Conservation (phyloP, 2,113 vertebrate genomes). For the Hepsetus odoe region DNA sequence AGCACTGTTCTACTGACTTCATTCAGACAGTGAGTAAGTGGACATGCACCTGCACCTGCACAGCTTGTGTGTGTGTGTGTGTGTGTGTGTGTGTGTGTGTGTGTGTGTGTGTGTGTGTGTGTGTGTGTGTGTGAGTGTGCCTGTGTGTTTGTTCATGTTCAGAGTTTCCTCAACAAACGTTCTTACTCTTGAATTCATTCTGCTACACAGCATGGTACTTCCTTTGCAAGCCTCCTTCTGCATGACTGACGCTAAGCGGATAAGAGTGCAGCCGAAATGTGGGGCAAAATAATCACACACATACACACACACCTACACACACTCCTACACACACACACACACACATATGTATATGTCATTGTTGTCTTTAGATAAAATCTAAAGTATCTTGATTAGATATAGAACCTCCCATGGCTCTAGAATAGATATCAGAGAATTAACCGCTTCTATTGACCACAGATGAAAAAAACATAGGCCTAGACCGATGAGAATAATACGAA, state of each 20-base stretch:
- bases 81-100: constrained; percentile 21
- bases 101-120: constrained; percentile 23
- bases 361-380: too few relatives aligned
- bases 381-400: too few relatives aligned
- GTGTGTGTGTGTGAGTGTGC: constrained; percentile 4
- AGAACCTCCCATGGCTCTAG: too few relatives aligned
- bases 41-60: background rate
- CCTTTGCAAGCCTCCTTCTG: constrained; percentile 64
- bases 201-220: constrained; percentile 58
- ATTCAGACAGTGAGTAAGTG: background rate
- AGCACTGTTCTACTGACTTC: background rate
- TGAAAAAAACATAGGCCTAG: too few relatives aligned
- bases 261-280: constrained; percentile 67
- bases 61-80: constrained; percentile 4
- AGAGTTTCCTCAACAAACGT: constrained; percentile 20
- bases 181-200: constrained; percentile 44
- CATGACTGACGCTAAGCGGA: constrained; percentile 65
- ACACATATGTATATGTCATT: too few relatives aligned
- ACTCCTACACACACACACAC: too few relatives aligned
- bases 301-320: too few relatives aligned
- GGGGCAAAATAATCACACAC: constrained; percentile 25
- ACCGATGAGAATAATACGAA: too few relatives aligned
- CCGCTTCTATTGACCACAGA: too few relatives aligned
- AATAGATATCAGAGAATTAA: too few relatives aligned
- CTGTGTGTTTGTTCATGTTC: constrained; percentile 13